Percentiles rank a stretch among this genome's conserved stretches.
Evolutionary conservation across 1,140 invertebrate species (phyloP).

Genomic region (Sinella curviseta): DNA sequence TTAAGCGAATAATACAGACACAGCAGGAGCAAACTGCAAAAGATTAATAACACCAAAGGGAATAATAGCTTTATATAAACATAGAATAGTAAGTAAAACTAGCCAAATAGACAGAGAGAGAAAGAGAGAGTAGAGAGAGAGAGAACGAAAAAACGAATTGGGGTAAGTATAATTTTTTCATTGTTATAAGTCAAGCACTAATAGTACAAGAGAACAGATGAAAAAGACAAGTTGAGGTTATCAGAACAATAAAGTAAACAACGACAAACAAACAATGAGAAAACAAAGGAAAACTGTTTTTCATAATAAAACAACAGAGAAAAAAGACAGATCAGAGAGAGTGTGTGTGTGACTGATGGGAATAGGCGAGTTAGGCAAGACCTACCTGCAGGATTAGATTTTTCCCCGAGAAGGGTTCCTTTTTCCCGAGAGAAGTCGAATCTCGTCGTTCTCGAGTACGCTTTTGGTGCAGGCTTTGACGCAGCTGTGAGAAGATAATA

Average conservation of each 20-base stretch:
- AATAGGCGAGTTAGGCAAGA: conserved; percentile 26
- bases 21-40: conserved; percentile 23
- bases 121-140: neutral
- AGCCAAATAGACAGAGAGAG: neutral
- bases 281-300: neutral
- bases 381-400: conserved; percentile 50
- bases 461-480: conserved; percentile 49
- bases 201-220: neutral
- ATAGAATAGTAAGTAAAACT: no score
- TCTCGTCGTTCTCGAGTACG: conserved; percentile 49
- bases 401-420: conserved; percentile 50
- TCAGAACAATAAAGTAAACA: neutral
- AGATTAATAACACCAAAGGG: conserved; percentile 21
- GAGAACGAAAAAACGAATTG: neutral
- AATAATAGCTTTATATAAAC: no score
- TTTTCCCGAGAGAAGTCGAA: conserved; percentile 46
- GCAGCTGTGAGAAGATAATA: conserved; percentile 48
- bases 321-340: conserved; percentile 40
- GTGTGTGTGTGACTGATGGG: conserved; percentile 29
- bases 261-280: conserved; percentile 29
- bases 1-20: neutral
- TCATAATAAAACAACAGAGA: conserved; percentile 22
- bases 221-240: neutral
- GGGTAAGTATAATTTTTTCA: neutral
- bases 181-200: neutral